Evolutionary conservation across 1,140 invertebrate genomes (phyloP).

Genomic region (Pseudomyrmex concolor): DNA sequence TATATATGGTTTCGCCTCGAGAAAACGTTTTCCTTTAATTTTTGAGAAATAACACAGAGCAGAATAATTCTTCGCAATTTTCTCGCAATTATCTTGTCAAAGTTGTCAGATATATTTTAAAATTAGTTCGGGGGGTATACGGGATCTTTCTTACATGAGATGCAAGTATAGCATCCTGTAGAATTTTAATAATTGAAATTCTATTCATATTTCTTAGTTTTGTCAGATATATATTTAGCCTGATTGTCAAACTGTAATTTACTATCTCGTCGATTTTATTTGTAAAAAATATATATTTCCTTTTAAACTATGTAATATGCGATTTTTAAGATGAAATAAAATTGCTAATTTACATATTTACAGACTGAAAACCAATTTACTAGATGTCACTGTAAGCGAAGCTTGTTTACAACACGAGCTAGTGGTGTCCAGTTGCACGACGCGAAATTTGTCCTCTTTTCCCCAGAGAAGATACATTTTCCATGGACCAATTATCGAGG

Average conservation of each 20-base stretch:
- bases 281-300: not conserved
- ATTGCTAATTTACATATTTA: not conserved
- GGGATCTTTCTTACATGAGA: too few species aligned
- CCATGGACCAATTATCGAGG: conserved; percentile 18
- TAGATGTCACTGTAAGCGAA: not conserved
- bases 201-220: too few species aligned
- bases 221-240: too few species aligned
- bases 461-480: not conserved
- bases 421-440: not conserved
- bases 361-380: not conserved
- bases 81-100: not conserved
- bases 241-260: too few species aligned
- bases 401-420: not conserved
- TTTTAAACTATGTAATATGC: not conserved
- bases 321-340: not conserved
- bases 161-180: too few species aligned
- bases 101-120: not conserved
- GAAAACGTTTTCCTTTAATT: conserved; percentile 5
- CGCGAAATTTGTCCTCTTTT: not conserved
- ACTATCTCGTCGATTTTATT: not conserved
- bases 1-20: not conserved
- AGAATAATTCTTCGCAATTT: not conserved
- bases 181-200: too few species aligned
- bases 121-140: too few species aligned
- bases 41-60: not conserved